Evolutionary conservation across 1,140 invertebrate genomes (phyloP).

Genomic region (Campoletis sonorensis): DNA sequence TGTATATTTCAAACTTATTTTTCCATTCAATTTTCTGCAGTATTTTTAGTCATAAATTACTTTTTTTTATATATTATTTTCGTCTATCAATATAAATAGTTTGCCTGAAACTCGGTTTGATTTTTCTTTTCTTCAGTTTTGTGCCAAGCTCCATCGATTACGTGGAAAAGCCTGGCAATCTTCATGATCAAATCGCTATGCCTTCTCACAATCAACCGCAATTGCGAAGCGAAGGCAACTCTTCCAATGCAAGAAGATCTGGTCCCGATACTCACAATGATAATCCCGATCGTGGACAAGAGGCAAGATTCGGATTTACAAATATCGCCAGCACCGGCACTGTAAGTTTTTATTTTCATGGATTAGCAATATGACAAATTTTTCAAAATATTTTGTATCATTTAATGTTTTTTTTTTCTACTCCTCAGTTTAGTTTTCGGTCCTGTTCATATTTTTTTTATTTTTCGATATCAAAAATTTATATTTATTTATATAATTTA

Average conservation of each 20-base stretch:
- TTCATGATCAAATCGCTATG: conserved; percentile 70
- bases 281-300: conserved; percentile 67
- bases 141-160: conserved; percentile 71
- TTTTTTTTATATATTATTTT: background rate
- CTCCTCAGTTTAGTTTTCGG: too few relatives aligned
- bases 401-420: conserved; percentile 24
- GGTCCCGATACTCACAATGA: conserved; percentile 55
- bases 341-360: too few relatives aligned
- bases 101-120: background rate
- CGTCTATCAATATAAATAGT: conserved; percentile 8
- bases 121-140: conserved; percentile 61
- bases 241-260: conserved; percentile 52
- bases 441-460: too few relatives aligned
- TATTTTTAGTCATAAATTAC: background rate
- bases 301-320: conserved; percentile 72
- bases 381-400: conserved; percentile 21
- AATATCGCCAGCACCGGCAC: conserved; percentile 65
- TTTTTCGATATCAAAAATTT: too few relatives aligned
- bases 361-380: too few relatives aligned
- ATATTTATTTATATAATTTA: too few relatives aligned
- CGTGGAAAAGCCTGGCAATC: conserved; percentile 65
- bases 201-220: conserved; percentile 58
- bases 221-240: conserved; percentile 31
- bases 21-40: background rate
- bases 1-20: background rate